Percentiles rank a stretch among this genome's conserved stretches.
These are phyloP conservation scores for Doryteuthis pealeii DNA, from an alignment of 1,140 invertebrate species.

Conservation along the genomic window DNA sequence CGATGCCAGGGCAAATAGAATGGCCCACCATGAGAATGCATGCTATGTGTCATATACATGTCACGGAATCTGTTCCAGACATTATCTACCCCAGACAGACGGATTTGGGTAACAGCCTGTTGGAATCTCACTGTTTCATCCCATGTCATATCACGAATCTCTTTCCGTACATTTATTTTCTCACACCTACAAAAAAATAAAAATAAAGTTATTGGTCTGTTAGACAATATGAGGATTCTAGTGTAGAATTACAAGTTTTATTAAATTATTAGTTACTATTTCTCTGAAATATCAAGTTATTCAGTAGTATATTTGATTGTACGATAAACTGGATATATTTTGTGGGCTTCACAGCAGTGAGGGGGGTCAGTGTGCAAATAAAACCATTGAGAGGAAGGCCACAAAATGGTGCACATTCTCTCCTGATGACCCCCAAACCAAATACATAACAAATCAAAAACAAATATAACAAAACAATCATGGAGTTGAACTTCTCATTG, in stretches of 20 bases:
- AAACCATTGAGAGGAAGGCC: too few relatives aligned
- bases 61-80: slow-evolving; percentile 51
- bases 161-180: slow-evolving; percentile 39
- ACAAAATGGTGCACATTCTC: too few relatives aligned
- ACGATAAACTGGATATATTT: too few relatives aligned
- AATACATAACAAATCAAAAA: too few relatives aligned
- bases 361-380: too few relatives aligned
- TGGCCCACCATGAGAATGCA: slow-evolving; percentile 47
- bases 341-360: too few relatives aligned
- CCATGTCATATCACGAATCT: slow-evolving; percentile 49
- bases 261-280: neutral
- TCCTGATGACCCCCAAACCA: too few relatives aligned
- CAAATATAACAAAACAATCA: too few relatives aligned
- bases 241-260: neutral
- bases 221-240: neutral
- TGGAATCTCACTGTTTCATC: slow-evolving; percentile 48
- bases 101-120: slow-evolving; percentile 41
- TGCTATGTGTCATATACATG: slow-evolving; percentile 50
- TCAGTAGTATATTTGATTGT: too few relatives aligned
- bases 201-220: neutral
- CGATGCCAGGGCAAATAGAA: slow-evolving; percentile 55
- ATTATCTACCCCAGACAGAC: slow-evolving; percentile 33
- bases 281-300: neutral
- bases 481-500: too few relatives aligned
- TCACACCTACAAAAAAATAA: slow-evolving; percentile 36